phyloP scores from a whole-genome alignment of 2,113 vertebrate species.

The Oxyruncus cristatus region DNA sequence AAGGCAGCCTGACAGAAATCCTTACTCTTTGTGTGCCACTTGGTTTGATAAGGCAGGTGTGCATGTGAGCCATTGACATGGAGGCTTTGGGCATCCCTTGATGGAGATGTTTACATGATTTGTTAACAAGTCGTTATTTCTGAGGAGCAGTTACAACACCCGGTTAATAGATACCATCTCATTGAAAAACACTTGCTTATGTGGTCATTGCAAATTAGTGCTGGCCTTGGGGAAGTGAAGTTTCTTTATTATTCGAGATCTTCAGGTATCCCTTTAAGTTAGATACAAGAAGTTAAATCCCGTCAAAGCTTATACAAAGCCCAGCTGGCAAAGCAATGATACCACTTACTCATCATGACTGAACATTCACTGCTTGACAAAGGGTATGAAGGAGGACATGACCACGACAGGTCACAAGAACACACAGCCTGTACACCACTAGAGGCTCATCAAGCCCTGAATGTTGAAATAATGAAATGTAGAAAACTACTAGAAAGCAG shows the following conservation, averaged over 20 bases:
- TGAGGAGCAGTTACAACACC: background rate
- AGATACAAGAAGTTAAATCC: background rate
- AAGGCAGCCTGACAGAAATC: background rate
- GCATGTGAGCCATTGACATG: fast-evolving
- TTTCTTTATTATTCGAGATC: background rate
- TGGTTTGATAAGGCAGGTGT: background rate
- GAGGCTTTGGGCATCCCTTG: background rate
- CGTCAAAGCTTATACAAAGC: background rate
- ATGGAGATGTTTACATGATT: background rate
- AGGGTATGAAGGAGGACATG: background rate
- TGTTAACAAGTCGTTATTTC: background rate
- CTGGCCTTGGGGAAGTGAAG: background rate
- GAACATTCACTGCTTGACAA: background rate
- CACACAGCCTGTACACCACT: fast-evolving
- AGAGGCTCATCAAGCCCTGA: background rate
- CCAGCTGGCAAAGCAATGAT: background rate
- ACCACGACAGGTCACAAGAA: background rate
- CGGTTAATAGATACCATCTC: background rate
- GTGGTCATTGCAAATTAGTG: background rate
- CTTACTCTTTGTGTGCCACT: background rate
- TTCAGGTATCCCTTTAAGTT: background rate
- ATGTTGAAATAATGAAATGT: background rate
- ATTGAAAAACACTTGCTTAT: fast-evolving
- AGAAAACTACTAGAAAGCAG: background rate
- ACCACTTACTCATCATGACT: fast-evolving